Conservation (phyloP, 2,888 invertebrate species). For the Lithophane socia region DNA sequence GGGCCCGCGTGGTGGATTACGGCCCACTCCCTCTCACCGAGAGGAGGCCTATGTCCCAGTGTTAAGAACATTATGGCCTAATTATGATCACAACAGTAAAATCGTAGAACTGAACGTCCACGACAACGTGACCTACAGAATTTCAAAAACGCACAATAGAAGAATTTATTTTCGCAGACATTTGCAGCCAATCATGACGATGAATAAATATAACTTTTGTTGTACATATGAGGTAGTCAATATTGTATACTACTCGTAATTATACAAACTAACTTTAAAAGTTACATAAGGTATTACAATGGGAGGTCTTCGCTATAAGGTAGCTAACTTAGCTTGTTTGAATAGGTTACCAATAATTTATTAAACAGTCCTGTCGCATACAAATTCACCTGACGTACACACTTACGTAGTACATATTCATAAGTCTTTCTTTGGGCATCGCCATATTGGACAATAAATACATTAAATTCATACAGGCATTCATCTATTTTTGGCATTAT, state of each 20-base stretch:
- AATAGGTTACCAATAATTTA: conserved; percentile 19
- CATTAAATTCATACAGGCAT: conserved; percentile 56
- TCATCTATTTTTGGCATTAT: conserved; percentile 74
- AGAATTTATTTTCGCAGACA: neutral
- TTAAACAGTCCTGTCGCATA: conserved; percentile 37
- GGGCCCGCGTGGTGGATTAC: too few species aligned
- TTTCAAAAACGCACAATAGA: neutral
- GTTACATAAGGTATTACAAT: conserved; percentile 15
- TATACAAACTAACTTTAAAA: neutral
- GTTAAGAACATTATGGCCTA: too few species aligned
- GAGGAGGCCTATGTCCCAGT: too few species aligned
- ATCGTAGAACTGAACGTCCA: neutral
- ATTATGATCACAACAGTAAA: neutral
- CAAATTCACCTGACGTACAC: conserved; percentile 28
- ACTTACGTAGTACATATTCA: conserved; percentile 45
- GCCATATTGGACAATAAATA: conserved; percentile 53
- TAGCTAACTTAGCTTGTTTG: conserved; percentile 13
- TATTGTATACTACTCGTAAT: neutral
- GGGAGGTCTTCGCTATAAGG: conserved; percentile 37
- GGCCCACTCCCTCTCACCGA: too few species aligned
- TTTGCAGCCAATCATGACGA: neutral
- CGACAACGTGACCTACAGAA: neutral
- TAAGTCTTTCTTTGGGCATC: conserved; percentile 55
- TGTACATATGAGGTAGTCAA: neutral
- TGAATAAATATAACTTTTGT: neutral